Percentiles rank a stretch among this genome's conserved stretches.
These are phyloP conservation scores for Mixornis gularis DNA, from an alignment of 2,113 vertebrate genomes.

Conservation along the genomic window DNA sequence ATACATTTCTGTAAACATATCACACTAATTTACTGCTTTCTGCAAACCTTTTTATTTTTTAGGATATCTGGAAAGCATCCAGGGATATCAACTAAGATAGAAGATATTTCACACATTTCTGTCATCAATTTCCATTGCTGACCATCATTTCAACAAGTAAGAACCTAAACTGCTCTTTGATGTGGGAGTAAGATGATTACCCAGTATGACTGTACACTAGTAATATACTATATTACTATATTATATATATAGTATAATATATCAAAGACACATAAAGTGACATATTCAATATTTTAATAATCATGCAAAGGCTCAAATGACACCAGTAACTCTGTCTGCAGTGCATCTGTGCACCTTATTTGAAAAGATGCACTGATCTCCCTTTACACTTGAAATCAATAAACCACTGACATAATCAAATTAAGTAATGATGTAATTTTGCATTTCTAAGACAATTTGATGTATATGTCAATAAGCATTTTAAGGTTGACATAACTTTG, in stretches of 20 bases:
- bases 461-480: background rate
- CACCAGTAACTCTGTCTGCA: background rate
- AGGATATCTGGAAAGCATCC: background rate
- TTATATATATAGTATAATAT: background rate
- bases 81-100: background rate
- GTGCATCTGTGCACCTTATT: background rate
- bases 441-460: background rate
- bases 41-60: background rate
- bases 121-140: background rate
- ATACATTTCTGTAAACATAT: background rate
- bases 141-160: background rate
- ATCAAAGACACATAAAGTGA: background rate
- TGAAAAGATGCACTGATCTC: background rate
- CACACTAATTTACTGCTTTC: background rate
- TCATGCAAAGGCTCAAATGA: background rate
- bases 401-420: background rate
- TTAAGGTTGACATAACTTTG: background rate
- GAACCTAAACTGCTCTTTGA: background rate
- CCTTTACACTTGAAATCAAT: background rate
- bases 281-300: background rate
- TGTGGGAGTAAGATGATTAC: background rate
- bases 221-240: background rate
- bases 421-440: background rate
- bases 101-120: background rate
- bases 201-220: background rate